A percentile compares a stretch with the other conserved stretches of the same genome.
Evolutionary conservation across 2,888 invertebrate genomes (phyloP).

Genomic region (Chymomyza amoena): DNA sequence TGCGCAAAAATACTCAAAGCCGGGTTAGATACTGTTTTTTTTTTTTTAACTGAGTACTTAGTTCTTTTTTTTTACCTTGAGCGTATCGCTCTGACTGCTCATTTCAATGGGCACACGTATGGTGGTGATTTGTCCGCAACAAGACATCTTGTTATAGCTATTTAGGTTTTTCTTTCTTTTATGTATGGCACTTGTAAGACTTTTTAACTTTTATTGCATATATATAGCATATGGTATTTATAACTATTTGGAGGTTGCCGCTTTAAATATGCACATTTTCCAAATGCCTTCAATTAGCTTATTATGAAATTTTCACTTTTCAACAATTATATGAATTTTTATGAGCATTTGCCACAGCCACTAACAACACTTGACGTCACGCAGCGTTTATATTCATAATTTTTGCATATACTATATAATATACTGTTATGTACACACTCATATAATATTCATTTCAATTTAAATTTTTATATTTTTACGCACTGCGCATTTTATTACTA

Average conservation of each 20-base stretch:
- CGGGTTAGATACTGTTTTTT: neutral
- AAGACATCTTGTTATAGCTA: slow-evolving; percentile 79
- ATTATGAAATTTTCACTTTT: slow-evolving; percentile 25
- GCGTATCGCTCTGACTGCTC: slow-evolving; percentile 86
- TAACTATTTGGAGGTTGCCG: slow-evolving; percentile 35
- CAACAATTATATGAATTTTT: slow-evolving; percentile 13
- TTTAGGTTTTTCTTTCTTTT: slow-evolving; percentile 33
- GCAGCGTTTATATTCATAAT: neutral
- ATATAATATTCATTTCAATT: slow-evolving; percentile 2
- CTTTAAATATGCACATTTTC: slow-evolving; percentile 60
- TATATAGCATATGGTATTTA: neutral
- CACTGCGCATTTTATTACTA: slow-evolving; percentile 2
- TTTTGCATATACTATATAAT: neutral
- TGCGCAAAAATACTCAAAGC: slow-evolving; percentile 8
- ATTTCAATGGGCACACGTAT: slow-evolving; percentile 88
- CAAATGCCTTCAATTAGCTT: slow-evolving; percentile 32
- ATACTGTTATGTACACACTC: neutral
- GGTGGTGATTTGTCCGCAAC: slow-evolving; percentile 86
- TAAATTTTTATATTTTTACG: slow-evolving; percentile 13
- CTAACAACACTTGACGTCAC: slow-evolving; percentile 3
- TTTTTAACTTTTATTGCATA: slow-evolving; percentile 29
- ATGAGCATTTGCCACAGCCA: neutral
- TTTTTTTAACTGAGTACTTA: neutral
- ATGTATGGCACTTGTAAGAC: slow-evolving; percentile 1
- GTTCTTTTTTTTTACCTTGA: slow-evolving; percentile 83